phyloP scores from a whole-genome alignment of 2,888 invertebrate species.

The Nematopogon swammerdamellus region DNA sequence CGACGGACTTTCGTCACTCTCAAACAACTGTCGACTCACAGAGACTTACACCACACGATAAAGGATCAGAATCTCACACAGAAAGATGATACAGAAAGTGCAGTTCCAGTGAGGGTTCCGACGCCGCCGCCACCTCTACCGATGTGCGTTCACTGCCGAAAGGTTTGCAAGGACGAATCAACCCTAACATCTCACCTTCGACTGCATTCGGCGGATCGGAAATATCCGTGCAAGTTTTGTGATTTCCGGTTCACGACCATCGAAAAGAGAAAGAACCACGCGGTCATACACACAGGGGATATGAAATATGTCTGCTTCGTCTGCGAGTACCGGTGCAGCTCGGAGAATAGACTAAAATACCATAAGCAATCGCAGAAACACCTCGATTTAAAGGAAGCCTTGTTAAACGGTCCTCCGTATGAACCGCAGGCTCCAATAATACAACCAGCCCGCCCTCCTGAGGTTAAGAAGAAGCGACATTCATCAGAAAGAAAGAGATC shows the following conservation, averaged over 20 bases:
- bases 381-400: constrained; percentile 35
- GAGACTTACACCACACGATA: constrained; percentile 32
- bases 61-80: neutral
- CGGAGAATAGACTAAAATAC: constrained; percentile 35
- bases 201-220: constrained; percentile 36
- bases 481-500: constrained; percentile 16
- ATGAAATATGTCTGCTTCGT: constrained; percentile 50
- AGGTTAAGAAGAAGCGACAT: constrained; percentile 16
- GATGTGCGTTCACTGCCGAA: constrained; percentile 43
- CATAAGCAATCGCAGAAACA: constrained; percentile 41
- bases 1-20: constrained; percentile 38
- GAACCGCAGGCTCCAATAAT: neutral
- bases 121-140: constrained; percentile 21
- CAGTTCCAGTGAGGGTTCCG: constrained; percentile 17
- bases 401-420: constrained; percentile 30
- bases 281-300: constrained; percentile 42
- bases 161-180: constrained; percentile 38
- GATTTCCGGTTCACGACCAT: constrained; percentile 43
- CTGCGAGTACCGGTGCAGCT: constrained; percentile 45
- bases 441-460: constrained; percentile 9
- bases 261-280: constrained; percentile 35
- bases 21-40: constrained; percentile 37
- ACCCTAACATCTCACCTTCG: constrained; percentile 40
- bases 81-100: neutral
- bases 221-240: constrained; percentile 44